phyloP scores from a whole-genome alignment of 2,113 vertebrate species.

The Paedocypris sp. region DNA sequence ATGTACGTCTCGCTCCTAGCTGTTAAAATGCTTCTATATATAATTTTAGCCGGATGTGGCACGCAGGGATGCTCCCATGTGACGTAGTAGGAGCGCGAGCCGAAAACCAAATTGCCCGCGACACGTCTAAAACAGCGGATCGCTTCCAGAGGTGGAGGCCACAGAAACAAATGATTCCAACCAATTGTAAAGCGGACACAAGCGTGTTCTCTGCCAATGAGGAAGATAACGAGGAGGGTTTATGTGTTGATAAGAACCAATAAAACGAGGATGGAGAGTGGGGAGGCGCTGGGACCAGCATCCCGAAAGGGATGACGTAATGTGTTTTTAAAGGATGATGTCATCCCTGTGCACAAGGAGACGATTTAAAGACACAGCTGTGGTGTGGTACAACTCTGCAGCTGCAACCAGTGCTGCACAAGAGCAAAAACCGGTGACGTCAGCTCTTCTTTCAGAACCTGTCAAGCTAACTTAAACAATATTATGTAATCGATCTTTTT shows the following conservation, averaged over 20 bases:
- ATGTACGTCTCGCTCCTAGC: no score
- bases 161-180: background rate
- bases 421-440: background rate
- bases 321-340: conserved; percentile 72
- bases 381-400: background rate
- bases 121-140: background rate
- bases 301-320: conserved; percentile 70
- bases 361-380: conserved; percentile 32
- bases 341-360: conserved; percentile 51
- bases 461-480: background rate
- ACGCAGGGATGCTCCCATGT: conserved; percentile 1
- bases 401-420: background rate
- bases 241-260: conserved; percentile 34
- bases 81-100: conserved; percentile 1
- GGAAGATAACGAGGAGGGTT: conserved; percentile 28
- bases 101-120: conserved; percentile 32
- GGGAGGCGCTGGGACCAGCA: conserved; percentile 39
- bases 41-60: no score
- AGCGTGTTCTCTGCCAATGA: conserved; percentile 35
- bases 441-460: no score
- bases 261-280: conserved; percentile 41
- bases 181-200: conserved; percentile 30
- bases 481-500: background rate
- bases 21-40: no score
- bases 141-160: background rate